These are phyloP conservation scores for Desmodus rotundus DNA, from an alignment of 2,113 vertebrate species.

Conservation along the genomic window DNA sequence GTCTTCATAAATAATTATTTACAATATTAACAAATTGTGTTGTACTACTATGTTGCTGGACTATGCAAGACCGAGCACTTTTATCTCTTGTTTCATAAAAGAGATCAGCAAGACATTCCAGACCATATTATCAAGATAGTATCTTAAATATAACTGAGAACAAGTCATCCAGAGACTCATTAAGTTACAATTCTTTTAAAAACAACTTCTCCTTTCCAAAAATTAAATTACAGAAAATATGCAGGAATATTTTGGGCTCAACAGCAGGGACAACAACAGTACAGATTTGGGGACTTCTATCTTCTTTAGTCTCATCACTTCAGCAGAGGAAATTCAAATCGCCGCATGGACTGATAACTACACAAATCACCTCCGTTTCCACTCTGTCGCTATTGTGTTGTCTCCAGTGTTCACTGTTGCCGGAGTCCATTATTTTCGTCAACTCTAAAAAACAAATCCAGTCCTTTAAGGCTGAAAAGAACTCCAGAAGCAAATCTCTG, in stretches of 20 bases:
- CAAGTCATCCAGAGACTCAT: constrained; percentile 28
- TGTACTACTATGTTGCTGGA: background rate
- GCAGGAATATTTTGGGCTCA: constrained; percentile 5
- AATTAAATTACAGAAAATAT: constrained; percentile 44
- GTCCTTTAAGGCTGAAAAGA: constrained; percentile 37
- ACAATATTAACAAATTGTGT: constrained; percentile 15
- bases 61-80: constrained; percentile 20
- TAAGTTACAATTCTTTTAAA: constrained; percentile 46
- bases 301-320: background rate
- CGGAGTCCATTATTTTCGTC: constrained; percentile 50
- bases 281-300: background rate
- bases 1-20: background rate
- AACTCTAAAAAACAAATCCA: constrained; percentile 1
- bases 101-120: constrained; percentile 28
- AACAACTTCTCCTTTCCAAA: constrained; percentile 29
- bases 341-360: background rate
- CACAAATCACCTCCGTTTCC: background rate
- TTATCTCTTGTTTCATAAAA: constrained; percentile 49
- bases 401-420: background rate
- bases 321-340: background rate
- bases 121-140: constrained; percentile 40
- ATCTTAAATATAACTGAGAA: constrained; percentile 34
- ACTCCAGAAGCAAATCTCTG: constrained; percentile 53
- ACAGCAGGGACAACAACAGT: background rate
- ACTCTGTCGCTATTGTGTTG: background rate